phyloP scores from a whole-genome alignment of 2,888 invertebrate genomes.

The Ormyrus labotus region DNA sequence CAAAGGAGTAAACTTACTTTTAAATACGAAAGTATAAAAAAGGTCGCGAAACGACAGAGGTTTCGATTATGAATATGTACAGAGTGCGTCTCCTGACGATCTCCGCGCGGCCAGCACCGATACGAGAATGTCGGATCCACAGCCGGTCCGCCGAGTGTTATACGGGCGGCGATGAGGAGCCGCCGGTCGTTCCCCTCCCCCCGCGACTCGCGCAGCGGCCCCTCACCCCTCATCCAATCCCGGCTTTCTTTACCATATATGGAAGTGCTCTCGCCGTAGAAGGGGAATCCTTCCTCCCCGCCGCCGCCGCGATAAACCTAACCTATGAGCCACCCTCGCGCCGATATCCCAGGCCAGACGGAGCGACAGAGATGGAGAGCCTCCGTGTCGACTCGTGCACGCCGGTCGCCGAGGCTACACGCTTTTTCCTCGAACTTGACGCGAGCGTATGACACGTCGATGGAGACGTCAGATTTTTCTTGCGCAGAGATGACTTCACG shows the following conservation, averaged over 20 bases:
- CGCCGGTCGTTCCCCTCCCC: constrained; percentile 59
- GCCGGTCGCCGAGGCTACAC: no score
- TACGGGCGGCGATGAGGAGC: constrained; percentile 66
- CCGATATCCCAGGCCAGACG: background rate
- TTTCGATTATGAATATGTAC: constrained; percentile 64
- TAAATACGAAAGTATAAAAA: constrained; percentile 62
- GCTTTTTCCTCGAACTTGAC: constrained; percentile 50
- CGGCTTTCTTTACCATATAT: constrained; percentile 87
- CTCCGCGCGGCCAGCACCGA: constrained; percentile 67
- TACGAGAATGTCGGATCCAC: constrained; percentile 70
- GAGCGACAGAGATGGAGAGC: background rate
- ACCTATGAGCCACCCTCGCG: constrained; percentile 46
- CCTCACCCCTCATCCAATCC: constrained; percentile 80
- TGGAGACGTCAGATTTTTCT: constrained; percentile 46
- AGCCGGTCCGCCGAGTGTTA: constrained; percentile 71
- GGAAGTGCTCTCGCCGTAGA: constrained; percentile 81
- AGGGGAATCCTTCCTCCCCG: constrained; percentile 71
- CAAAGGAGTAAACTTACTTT: constrained; percentile 62
- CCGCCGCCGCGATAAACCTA: constrained; percentile 48
- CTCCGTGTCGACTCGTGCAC: background rate
- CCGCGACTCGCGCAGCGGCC: constrained; percentile 65
- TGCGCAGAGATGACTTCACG: constrained; percentile 18
- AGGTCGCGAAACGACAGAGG: constrained; percentile 50
- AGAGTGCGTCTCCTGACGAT: constrained; percentile 59
- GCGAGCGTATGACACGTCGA: constrained; percentile 36